Evolutionary conservation across 2,797 vertebrate species (phyloP), one percentile per base, ranked within the genome.

Genomic region (Amblyraja radiata): DNA sequence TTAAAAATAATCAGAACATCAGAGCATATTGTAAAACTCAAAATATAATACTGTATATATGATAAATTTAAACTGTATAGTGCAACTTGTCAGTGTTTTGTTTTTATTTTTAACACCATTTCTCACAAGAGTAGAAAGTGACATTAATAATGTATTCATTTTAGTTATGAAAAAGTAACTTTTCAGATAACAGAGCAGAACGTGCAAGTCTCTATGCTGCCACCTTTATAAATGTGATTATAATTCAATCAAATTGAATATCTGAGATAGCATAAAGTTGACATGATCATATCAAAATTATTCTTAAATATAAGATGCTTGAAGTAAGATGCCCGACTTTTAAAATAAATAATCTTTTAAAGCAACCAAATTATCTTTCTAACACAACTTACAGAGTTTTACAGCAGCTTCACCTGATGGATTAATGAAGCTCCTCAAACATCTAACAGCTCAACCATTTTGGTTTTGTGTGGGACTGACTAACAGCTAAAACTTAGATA

Each of bases 1-100:
- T 90, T 63, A 1, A 32, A 90, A 90, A 71, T 90, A 90, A 73
- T 32, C 63, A 90, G 65, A 16, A 11, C 71, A 90, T 90, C 61
- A 90, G 65, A 25, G 32, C 10, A 46, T 36, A 13, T 65, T 90
- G 14, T 1, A 73, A 71, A 46, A 68, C 0, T 18, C 65, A 32
- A 36, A n/a, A 46, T 25, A 73, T 6, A 46, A 90, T 90, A 46
- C 46, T 46, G 46, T 46, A 63, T 13, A 23, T 0, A 25, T 71
- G 88, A 8, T 39, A 71, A 90, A 7, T 71, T 73, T 73, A 11
- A n/a, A 84, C 61, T 84, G 46, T 83, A 83, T 21, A 83, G 21
- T 13, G 80, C 46, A 23, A 25, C 7, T 36, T 90, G 63, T 36
- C 65, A 90, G 36, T 21, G 6, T 21, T 90, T 18, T 36, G 5